Conservation (phyloP, 2,113 vertebrate species). For the Eolophus roseicapilla region DNA sequence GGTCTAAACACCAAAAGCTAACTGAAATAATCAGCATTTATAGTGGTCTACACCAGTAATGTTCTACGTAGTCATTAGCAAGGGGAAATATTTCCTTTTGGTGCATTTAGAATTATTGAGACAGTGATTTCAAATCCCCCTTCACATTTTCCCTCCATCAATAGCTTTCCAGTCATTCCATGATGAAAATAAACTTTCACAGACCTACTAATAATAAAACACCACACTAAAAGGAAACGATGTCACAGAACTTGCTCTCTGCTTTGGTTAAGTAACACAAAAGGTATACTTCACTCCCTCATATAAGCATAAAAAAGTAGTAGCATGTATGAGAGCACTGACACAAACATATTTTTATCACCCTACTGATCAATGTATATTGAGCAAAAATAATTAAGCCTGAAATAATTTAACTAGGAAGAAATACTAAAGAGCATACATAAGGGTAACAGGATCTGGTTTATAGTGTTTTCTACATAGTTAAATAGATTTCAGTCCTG, state of each 20-base stretch:
- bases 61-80: too few relatives aligned
- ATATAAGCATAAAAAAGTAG: neutral
- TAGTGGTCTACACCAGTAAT: neutral
- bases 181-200: neutral
- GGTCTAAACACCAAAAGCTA: neutral
- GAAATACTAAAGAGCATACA: neutral
- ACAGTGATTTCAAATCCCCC: neutral
- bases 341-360: neutral
- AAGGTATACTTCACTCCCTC: neutral
- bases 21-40: neutral
- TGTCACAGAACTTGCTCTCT: neutral
- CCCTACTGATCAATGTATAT: neutral
- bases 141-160: neutral
- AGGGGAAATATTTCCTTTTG: neutral
- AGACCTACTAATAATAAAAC: neutral
- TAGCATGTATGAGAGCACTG: neutral
- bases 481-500: neutral
- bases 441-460: neutral
- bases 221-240: neutral
- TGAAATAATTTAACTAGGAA: neutral
- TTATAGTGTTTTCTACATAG: neutral
- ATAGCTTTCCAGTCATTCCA: neutral
- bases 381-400: neutral
- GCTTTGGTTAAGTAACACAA: neutral
- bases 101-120: neutral